Percentiles rank a stretch among this genome's conserved stretches.
These are phyloP conservation scores for Cerastis rubricosa DNA, from an alignment of 2,888 invertebrate species.

Conservation along the genomic window DNA sequence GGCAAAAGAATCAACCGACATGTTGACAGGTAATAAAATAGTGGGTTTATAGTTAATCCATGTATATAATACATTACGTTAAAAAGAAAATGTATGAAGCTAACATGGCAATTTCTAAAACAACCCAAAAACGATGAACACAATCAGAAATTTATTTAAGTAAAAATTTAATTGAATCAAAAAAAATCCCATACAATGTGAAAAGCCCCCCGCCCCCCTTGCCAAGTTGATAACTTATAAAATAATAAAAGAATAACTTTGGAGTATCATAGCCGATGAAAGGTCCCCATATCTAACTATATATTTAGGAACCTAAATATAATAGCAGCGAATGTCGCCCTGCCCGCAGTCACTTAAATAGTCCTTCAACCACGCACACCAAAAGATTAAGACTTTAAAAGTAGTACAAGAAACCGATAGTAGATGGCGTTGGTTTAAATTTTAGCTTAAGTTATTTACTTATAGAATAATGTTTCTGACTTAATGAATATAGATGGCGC, in stretches of 20 bases:
- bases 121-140: not conserved
- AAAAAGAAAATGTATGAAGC: constrained; percentile 17
- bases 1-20: not conserved
- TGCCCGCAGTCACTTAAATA: constrained; percentile 27
- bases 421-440: constrained; percentile 61
- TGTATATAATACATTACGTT: constrained; percentile 6
- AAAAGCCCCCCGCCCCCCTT: constrained; percentile 11
- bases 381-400: constrained; percentile 26
- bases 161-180: not conserved
- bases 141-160: not conserved
- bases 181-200: not conserved
- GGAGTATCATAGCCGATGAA: constrained; percentile 87
- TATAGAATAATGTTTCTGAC: constrained; percentile 30
- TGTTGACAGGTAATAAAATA: not conserved
- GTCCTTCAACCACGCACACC: constrained; percentile 29
- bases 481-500: constrained; percentile 55
- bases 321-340: constrained; percentile 69
- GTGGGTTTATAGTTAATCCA: not conserved
- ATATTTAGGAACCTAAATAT: constrained; percentile 85
- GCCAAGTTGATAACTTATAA: constrained; percentile 56
- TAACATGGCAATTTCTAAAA: constrained; percentile 31
- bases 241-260: constrained; percentile 75
- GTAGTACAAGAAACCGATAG: constrained; percentile 44
- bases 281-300: constrained; percentile 80
- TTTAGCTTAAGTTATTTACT: constrained; percentile 40